A percentile compares a stretch with the other conserved stretches of the same genome.
phyloP scores from a whole-genome alignment of 2,113 vertebrate genomes.

The Burhinus oedicnemus region DNA sequence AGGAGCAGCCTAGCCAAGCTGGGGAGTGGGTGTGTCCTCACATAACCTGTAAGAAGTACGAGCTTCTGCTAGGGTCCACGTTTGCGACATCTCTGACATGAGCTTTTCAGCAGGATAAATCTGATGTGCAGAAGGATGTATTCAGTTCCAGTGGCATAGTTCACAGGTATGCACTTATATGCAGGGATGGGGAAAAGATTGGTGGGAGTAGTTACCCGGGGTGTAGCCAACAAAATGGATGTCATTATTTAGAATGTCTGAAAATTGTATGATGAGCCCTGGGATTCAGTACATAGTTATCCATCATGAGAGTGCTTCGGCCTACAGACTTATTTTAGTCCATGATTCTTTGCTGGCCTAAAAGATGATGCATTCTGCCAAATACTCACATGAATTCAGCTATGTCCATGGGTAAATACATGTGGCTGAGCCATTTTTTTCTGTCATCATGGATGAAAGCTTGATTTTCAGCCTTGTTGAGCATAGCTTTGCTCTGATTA shows the following conservation, averaged over 20 bases:
- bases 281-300: background rate
- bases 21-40: background rate
- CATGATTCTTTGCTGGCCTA: background rate
- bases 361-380: background rate
- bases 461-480: conserved; percentile 2
- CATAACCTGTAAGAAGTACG: background rate
- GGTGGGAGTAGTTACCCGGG: background rate
- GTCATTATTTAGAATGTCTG: background rate
- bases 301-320: background rate
- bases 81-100: background rate
- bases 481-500: background rate
- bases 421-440: background rate
- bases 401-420: background rate
- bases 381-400: background rate
- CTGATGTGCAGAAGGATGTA: background rate
- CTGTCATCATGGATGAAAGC: background rate
- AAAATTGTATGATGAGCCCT: background rate
- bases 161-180: background rate
- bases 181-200: background rate
- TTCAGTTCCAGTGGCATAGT: background rate
- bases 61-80: background rate
- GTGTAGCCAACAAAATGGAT: background rate
- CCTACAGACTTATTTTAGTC: background rate
- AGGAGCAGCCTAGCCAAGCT: background rate
- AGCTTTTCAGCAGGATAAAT: background rate